Percentiles rank a stretch among this genome's conserved stretches.
Evolutionary conservation across 1,140 invertebrate genomes (phyloP).

Genomic region (Heterodera carotae): DNA sequence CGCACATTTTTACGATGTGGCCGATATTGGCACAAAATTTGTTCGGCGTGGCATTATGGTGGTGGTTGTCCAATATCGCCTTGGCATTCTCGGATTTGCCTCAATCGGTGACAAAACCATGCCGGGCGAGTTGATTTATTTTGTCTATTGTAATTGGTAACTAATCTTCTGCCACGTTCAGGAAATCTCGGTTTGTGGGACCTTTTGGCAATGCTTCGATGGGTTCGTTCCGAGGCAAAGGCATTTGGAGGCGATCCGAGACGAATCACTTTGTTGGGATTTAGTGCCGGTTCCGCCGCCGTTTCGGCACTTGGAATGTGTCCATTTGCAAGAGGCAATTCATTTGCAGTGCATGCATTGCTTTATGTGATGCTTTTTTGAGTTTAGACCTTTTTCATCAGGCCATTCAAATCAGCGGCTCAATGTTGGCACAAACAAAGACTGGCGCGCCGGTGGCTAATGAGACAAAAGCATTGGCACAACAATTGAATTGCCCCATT

Average conservation of each 20-base stretch:
- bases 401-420: slow-evolving; percentile 50
- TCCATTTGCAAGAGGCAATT: slow-evolving; percentile 12
- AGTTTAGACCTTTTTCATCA: slow-evolving; percentile 47
- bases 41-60: slow-evolving; percentile 32
- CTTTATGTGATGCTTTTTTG: background rate
- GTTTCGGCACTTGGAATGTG: slow-evolving; percentile 26
- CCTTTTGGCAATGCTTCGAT: slow-evolving; percentile 60
- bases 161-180: background rate
- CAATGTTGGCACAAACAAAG: slow-evolving; percentile 36
- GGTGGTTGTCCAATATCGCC: slow-evolving; percentile 43
- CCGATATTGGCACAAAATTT: slow-evolving; percentile 21
- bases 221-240: slow-evolving; percentile 67
- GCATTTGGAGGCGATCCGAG: slow-evolving; percentile 70
- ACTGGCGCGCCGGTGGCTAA: slow-evolving; percentile 24
- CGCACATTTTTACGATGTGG: slow-evolving; percentile 16
- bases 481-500: slow-evolving; percentile 27
- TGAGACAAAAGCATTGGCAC: slow-evolving; percentile 40
- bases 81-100: slow-evolving; percentile 54
- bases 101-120: slow-evolving; percentile 58
- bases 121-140: slow-evolving; percentile 13
- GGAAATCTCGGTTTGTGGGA: slow-evolving; percentile 67
- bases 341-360: background rate
- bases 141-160: background rate
- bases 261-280: slow-evolving; percentile 37
- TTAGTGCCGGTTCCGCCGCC: slow-evolving; percentile 41